phyloP scores from a whole-genome alignment of 2,888 invertebrate genomes.

The Drosophila rellima region DNA sequence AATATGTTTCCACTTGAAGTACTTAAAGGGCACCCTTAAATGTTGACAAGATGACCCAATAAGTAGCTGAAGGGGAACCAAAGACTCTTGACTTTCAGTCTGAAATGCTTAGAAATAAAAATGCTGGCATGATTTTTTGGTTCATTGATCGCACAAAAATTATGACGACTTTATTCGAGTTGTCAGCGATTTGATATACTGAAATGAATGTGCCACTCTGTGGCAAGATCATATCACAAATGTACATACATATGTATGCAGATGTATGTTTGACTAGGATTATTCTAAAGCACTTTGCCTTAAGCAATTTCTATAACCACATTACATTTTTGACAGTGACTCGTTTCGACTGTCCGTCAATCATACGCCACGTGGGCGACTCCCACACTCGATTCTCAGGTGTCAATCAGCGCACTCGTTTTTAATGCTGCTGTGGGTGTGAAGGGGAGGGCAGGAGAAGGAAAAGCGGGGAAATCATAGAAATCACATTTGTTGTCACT shows the following conservation, averaged over 20 bases:
- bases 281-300: constrained; percentile 29
- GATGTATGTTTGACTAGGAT: background rate
- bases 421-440: background rate
- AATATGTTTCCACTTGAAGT: constrained; percentile 34
- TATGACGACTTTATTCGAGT: constrained; percentile 46
- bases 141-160: constrained; percentile 49
- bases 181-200: constrained; percentile 38
- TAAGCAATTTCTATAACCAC: constrained; percentile 58
- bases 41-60: constrained; percentile 29
- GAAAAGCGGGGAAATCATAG: constrained; percentile 62
- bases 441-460: background rate
- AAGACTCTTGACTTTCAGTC: constrained; percentile 11
- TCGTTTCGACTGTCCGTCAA: constrained; percentile 51
- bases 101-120: background rate
- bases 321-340: constrained; percentile 41
- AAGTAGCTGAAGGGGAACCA: constrained; percentile 20
- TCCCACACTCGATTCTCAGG: constrained; percentile 38
- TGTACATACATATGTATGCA: background rate
- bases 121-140: constrained; percentile 37
- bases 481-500: constrained; percentile 55
- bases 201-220: constrained; percentile 1
- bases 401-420: constrained; percentile 35
- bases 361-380: constrained; percentile 70
- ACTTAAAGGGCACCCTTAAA: constrained; percentile 11
- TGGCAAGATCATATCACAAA: constrained; percentile 23